Percentiles rank a stretch among this genome's conserved stretches.
Evolutionary conservation across 2,797 vertebrate species (phyloP).

Genomic region (Tragelaphus eurycerus): DNA sequence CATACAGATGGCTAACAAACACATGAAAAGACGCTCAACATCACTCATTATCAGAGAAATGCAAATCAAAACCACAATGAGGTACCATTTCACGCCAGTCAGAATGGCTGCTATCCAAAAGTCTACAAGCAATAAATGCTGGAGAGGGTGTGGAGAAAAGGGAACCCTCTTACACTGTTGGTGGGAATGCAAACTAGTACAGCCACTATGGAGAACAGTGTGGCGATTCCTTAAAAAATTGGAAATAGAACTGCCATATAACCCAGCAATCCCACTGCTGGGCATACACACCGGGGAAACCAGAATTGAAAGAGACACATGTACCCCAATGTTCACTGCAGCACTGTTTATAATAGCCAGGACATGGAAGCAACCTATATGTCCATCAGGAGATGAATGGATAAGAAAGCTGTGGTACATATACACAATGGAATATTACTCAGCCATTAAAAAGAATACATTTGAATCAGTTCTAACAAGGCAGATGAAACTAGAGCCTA

Average conservation of each 20-base stretch:
- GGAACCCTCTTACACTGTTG: not conserved
- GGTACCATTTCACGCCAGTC: not conserved
- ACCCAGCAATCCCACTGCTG: not conserved
- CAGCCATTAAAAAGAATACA: too few species aligned
- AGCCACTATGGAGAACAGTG: not conserved
- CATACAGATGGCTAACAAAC: not conserved
- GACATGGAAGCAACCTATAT: too few species aligned
- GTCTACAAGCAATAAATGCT: not conserved
- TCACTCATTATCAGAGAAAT: not conserved
- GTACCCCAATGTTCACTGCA: too few species aligned
- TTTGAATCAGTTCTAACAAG: too few species aligned
- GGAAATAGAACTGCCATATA: not conserved
- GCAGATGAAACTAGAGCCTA: too few species aligned
- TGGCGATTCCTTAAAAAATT: not conserved
- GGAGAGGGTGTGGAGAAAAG: not conserved
- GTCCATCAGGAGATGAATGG: too few species aligned
- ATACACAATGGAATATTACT: too few species aligned
- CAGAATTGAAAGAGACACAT: not conserved
- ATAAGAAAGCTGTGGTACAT: too few species aligned
- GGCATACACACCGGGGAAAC: fast-evolving
- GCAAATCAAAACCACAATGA: not conserved
- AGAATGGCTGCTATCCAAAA: not conserved
- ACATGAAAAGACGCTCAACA: not conserved
- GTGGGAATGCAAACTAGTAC: not conserved
- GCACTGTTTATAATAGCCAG: too few species aligned